These are phyloP conservation scores for Cephus nigrinus DNA, from an alignment of 2,888 invertebrate genomes.

Conservation along the genomic window DNA sequence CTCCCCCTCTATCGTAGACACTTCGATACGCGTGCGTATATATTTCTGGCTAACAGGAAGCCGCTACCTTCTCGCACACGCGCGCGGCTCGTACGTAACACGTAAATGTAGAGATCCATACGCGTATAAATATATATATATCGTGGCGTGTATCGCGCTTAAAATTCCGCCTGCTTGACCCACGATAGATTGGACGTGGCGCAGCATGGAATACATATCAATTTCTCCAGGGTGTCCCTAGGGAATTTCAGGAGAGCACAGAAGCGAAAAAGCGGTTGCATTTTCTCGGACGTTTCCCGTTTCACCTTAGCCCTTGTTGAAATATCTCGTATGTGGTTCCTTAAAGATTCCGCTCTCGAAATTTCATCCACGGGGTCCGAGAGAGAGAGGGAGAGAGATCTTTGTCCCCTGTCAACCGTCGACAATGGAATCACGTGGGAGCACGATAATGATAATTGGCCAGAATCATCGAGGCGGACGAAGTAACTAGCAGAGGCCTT, in stretches of 20 bases:
- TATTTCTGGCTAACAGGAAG: neutral
- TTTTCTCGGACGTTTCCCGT: slow-evolving; percentile 21
- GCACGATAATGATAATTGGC: neutral
- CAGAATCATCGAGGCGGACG: neutral
- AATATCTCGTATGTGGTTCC: neutral
- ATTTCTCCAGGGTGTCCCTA: slow-evolving; percentile 56
- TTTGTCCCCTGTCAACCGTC: neutral
- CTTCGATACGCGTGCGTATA: neutral
- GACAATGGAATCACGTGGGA: neutral
- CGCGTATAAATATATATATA: neutral
- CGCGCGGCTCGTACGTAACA: neutral
- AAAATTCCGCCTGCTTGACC: slow-evolving; percentile 66
- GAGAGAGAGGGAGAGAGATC: neutral
- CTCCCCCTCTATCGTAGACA: neutral
- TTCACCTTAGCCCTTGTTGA: neutral
- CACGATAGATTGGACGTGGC: slow-evolving; percentile 63
- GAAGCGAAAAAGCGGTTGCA: slow-evolving; percentile 30
- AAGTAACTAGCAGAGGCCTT: neutral
- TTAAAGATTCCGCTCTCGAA: neutral
- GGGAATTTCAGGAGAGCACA: slow-evolving; percentile 36
- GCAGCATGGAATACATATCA: slow-evolving; percentile 64
- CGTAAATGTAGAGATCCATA: neutral
- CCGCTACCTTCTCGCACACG: neutral
- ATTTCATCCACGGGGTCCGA: neutral
- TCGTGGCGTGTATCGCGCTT: slow-evolving; percentile 51